A percentile compares a stretch with the other conserved stretches of the same genome.
phyloP scores from a whole-genome alignment of 2,888 invertebrate genomes.

The Pherbina coryleti region DNA sequence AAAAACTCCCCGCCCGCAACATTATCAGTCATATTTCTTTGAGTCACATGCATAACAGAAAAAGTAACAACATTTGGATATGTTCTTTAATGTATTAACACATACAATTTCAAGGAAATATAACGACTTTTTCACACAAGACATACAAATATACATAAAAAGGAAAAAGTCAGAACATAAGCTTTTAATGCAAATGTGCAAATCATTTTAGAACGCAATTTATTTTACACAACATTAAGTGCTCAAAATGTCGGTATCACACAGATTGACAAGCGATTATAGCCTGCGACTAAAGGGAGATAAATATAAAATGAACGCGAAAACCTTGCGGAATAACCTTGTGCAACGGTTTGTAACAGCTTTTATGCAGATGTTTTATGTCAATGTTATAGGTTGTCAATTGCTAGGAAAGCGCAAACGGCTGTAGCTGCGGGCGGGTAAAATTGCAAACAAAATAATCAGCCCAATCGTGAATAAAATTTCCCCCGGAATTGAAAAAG shows the following conservation, averaged over 20 bases:
- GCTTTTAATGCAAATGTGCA: neutral
- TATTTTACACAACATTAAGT: slow-evolving; percentile 29
- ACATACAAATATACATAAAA: too few species aligned
- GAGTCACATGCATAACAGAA: too few species aligned
- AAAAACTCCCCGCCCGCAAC: too few species aligned
- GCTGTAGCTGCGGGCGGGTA: neutral
- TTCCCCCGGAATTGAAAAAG: too few species aligned
- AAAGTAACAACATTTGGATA: too few species aligned
- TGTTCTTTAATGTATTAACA: too few species aligned
- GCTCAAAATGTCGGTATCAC: slow-evolving; percentile 13
- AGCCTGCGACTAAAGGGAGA: neutral
- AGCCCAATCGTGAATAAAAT: too few species aligned
- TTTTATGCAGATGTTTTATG: slow-evolving; percentile 3
- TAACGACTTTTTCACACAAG: too few species aligned
- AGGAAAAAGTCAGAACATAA: too few species aligned
- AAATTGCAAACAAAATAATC: too few species aligned
- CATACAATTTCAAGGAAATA: too few species aligned
- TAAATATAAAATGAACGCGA: neutral
- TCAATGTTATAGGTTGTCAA: neutral
- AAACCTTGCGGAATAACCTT: neutral
- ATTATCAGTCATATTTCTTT: too few species aligned
- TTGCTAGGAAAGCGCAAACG: neutral
- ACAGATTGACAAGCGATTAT: slow-evolving; percentile 33
- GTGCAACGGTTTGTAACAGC: neutral
- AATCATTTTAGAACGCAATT: slow-evolving; percentile 23